Percentiles rank a stretch among this genome's conserved stretches.
phyloP scores from a whole-genome alignment of 2,888 invertebrate species.

The Corythucha ciliata region DNA sequence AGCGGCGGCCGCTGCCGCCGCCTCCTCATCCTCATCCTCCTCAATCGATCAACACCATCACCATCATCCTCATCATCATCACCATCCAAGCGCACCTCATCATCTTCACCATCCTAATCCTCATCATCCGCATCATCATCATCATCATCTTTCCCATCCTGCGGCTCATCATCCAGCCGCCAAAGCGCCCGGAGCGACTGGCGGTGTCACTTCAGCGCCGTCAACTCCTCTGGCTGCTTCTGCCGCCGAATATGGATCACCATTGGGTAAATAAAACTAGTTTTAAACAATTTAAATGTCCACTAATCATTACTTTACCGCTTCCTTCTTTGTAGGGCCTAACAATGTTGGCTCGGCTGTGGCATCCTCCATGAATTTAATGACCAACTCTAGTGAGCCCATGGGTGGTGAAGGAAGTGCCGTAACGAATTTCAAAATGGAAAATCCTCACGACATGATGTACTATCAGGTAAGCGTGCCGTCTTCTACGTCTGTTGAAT shows the following conservation, averaged over 20 bases:
- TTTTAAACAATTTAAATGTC: too few relatives aligned
- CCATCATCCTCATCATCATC: too few relatives aligned
- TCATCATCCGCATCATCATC: too few relatives aligned
- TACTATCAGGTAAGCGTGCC: conserved; percentile 61
- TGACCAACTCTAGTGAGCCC: conserved; percentile 63
- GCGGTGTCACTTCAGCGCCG: neutral
- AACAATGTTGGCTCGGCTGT: conserved; percentile 64
- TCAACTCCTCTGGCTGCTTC: neutral
- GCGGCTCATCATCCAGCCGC: too few relatives aligned
- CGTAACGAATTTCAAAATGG: conserved; percentile 55
- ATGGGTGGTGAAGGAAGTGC: conserved; percentile 48
- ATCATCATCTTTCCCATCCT: too few relatives aligned
- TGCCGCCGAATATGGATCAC: neutral
- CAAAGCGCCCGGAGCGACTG: too few relatives aligned
- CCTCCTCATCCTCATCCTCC: conserved; percentile 1
- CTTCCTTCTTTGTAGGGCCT: conserved; percentile 17
- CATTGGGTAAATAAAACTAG: too few relatives aligned
- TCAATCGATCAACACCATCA: too few relatives aligned
- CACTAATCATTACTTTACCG: too few relatives aligned
- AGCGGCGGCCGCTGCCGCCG: neutral
- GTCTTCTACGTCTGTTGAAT: neutral
- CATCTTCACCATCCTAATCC: too few relatives aligned
- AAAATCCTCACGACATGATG: conserved; percentile 62
- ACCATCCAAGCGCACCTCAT: too few relatives aligned
- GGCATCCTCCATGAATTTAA: conserved; percentile 67